Conservation (phyloP, 2,797 vertebrate genomes). For the Liparis tanakae region DNA sequence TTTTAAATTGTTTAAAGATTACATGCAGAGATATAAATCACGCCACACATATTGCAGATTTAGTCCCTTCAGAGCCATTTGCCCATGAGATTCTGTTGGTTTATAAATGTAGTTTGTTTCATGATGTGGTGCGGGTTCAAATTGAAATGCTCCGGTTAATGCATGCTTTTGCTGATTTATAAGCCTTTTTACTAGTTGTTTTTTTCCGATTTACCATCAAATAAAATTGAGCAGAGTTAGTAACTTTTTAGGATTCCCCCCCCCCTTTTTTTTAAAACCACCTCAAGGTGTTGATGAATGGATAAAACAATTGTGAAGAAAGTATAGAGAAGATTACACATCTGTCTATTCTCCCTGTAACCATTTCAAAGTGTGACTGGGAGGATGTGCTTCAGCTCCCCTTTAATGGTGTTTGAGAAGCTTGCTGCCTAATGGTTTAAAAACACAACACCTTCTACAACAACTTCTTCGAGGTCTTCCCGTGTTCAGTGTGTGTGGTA, state of each 20-base stretch:
- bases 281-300: conserved; percentile 31
- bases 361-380: conserved; percentile 67
- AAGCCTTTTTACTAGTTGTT: conserved; percentile 9
- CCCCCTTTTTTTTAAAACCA: conserved; percentile 6
- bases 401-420: conserved; percentile 51
- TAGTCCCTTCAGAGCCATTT: not conserved
- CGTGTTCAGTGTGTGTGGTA: not conserved
- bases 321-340: conserved; percentile 31
- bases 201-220: conserved; percentile 15
- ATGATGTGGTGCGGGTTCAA: conserved; percentile 7
- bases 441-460: conserved; percentile 46
- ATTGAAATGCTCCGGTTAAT: conserved; percentile 6
- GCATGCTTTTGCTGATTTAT: not conserved
- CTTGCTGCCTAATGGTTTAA: conserved; percentile 54
- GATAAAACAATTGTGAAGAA: conserved; percentile 18
- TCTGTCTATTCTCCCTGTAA: conserved; percentile 57
- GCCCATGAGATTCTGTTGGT: conserved; percentile 11
- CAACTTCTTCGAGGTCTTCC: conserved; percentile 38
- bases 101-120: conserved; percentile 19
- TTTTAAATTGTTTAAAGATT: conserved; percentile 34
- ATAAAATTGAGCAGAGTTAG: conserved; percentile 4
- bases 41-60: conserved; percentile 2
- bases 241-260: conserved; percentile 26
- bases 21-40: conserved; percentile 41
- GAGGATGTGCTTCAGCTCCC: conserved; percentile 53